Conservation (phyloP, 2,113 vertebrate genomes). For the Rhabdornis inornatus region DNA sequence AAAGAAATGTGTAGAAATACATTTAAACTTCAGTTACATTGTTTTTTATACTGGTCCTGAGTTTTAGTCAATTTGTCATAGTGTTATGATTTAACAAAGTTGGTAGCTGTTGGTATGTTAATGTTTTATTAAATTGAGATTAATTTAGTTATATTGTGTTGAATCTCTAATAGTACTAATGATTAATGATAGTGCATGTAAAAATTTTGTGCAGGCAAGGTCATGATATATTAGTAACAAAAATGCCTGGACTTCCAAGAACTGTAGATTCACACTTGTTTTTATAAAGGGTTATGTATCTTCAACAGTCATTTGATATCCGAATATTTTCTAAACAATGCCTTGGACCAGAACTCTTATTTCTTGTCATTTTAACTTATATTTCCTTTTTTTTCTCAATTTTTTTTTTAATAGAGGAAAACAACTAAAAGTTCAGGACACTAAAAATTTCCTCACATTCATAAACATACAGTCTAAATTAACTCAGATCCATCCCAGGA, state of each 20-base stretch:
- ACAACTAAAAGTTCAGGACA: neutral
- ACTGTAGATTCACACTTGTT: neutral
- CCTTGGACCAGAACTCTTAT: neutral
- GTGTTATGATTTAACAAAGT: constrained; percentile 45
- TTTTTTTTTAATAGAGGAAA: neutral
- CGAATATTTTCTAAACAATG: neutral
- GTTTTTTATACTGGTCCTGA: constrained; percentile 23
- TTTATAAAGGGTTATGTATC: neutral
- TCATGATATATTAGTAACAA: constrained; percentile 33
- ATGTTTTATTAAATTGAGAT: constrained; percentile 71
- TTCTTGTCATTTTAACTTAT: neutral
- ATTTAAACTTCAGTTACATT: constrained; percentile 52
- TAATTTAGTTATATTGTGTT: constrained; percentile 67
- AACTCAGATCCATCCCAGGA: neutral
- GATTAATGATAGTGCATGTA: constrained; percentile 60
- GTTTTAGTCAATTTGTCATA: constrained; percentile 46
- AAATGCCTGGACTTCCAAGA: neutral
- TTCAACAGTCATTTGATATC: neutral
- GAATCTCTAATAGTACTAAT: constrained; percentile 53
- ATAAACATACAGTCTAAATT: neutral
- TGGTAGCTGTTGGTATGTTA: constrained; percentile 60
- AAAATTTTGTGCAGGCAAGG: constrained; percentile 38
- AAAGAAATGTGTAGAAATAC: constrained; percentile 47
- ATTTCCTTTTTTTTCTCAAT: neutral
- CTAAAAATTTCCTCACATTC: neutral